phyloP scores from a whole-genome alignment of 2,113 vertebrate species.

The Psephotus haematonotus region DNA sequence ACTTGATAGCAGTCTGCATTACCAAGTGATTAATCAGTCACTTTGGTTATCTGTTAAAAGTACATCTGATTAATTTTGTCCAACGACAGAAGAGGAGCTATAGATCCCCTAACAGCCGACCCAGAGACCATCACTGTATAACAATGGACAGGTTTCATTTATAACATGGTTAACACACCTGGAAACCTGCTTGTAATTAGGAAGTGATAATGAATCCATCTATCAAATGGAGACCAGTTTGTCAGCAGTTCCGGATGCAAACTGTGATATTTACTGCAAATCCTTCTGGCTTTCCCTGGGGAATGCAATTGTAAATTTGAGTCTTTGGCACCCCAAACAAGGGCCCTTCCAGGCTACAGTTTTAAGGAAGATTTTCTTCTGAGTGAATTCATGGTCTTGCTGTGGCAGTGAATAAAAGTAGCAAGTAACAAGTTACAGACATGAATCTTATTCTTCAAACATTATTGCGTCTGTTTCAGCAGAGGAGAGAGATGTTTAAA shows the following conservation, averaged over 20 bases:
- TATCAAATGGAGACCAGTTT: constrained; percentile 79
- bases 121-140: constrained; percentile 46
- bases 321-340: neutral
- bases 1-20: constrained; percentile 34
- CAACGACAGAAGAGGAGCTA: constrained; percentile 76
- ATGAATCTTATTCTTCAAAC: constrained; percentile 43
- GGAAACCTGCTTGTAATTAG: constrained; percentile 88
- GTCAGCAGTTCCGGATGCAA: constrained; percentile 54
- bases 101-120: constrained; percentile 61
- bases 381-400: neutral
- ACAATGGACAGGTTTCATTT: constrained; percentile 70
- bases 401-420: constrained; percentile 8
- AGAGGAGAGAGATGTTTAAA: neutral
- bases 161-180: constrained; percentile 82
- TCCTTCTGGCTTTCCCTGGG: neutral
- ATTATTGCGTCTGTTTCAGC: constrained; percentile 9
- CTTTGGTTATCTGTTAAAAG: constrained; percentile 61
- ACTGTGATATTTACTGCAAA: constrained; percentile 45
- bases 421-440: constrained; percentile 24
- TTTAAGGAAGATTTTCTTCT: constrained; percentile 18
- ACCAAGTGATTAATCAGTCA: constrained; percentile 50
- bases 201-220: constrained; percentile 85
- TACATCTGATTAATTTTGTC: constrained; percentile 76
- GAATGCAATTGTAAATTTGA: neutral
- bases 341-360: neutral